Evolutionary conservation across 2,113 vertebrate genomes (phyloP).

Genomic region (zebrafish (Danio rerio)): DNA sequence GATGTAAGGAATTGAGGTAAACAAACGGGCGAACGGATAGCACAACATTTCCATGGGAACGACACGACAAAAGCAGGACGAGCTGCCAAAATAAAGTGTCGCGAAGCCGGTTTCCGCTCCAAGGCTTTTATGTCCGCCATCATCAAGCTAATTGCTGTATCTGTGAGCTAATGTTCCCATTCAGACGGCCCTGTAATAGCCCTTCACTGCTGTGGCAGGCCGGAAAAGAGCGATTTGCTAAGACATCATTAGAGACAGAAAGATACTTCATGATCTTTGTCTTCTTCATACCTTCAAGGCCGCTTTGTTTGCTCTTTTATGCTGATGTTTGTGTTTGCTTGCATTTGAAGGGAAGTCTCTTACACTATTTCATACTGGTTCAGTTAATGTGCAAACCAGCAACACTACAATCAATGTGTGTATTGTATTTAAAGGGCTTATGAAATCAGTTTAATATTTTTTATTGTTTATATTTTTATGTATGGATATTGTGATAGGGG

Average conservation of each 20-base stretch:
- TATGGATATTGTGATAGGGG: too few relatives aligned
- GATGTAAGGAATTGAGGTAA: constrained; percentile 59
- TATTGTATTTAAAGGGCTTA: too few relatives aligned
- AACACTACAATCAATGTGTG: too few relatives aligned
- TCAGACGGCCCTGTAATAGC: constrained; percentile 39
- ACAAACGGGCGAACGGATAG: constrained; percentile 54
- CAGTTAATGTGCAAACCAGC: neutral
- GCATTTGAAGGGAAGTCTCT: neutral
- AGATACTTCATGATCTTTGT: constrained; percentile 30
- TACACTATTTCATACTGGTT: neutral
- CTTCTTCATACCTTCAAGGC: constrained; percentile 22
- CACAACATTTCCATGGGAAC: constrained; percentile 48
- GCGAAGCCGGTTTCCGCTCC: constrained; percentile 41
- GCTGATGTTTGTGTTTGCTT: neutral
- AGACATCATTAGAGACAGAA: constrained; percentile 36
- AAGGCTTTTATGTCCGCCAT: constrained; percentile 66
- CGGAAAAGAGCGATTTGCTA: neutral
- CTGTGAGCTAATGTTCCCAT: constrained; percentile 59
- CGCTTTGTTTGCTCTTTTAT: neutral
- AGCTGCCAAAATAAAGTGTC: constrained; percentile 46
- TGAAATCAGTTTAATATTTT: too few relatives aligned
- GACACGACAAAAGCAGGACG: constrained; percentile 37
- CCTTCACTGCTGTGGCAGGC: constrained; percentile 38
- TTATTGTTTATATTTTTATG: too few relatives aligned
- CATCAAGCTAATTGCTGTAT: constrained; percentile 67